These are phyloP conservation scores for Conopomorpha cramerella DNA, from an alignment of 1,140 invertebrate genomes.

Conservation along the genomic window DNA sequence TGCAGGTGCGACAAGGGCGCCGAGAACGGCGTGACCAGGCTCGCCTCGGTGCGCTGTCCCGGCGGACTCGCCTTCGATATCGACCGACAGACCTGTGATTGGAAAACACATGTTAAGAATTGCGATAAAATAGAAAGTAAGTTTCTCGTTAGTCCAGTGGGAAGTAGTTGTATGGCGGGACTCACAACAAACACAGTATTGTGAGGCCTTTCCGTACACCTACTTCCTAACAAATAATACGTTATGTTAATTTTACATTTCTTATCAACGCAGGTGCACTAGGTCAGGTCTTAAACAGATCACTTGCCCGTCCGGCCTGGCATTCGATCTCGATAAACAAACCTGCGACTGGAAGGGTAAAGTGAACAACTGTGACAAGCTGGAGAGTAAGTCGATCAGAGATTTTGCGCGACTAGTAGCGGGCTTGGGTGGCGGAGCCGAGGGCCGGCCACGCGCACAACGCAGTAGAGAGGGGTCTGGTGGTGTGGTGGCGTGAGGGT, in stretches of 20 bases:
- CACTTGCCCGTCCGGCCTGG: constrained; percentile 90
- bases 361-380: constrained; percentile 93
- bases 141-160: constrained; percentile 62
- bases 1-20: constrained; percentile 87
- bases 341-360: constrained; percentile 97
- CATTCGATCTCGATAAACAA: constrained; percentile 96
- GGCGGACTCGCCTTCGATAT: constrained; percentile 93
- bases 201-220: constrained; percentile 34
- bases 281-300: constrained; percentile 92
- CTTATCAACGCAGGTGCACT: constrained; percentile 77
- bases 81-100: constrained; percentile 92
- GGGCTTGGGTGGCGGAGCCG: constrained; percentile 52
- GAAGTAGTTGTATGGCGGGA: constrained; percentile 44
- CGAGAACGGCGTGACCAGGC: constrained; percentile 81
- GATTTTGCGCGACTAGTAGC: constrained; percentile 50
- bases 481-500: too few relatives aligned
- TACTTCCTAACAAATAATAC: constrained; percentile 31
- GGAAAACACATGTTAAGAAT: constrained; percentile 95
- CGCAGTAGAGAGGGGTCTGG: too few relatives aligned
- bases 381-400: constrained; percentile 87
- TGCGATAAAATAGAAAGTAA: constrained; percentile 92
- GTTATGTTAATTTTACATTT: constrained; percentile 43
- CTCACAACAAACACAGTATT: too few relatives aligned
- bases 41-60: constrained; percentile 86
- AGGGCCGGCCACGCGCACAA: constrained; percentile 14